Evolutionary conservation across 2,797 vertebrate species (phyloP), one percentile per base, ranked within the genome.

Genomic region (Mormyrops attenuatus): DNA sequence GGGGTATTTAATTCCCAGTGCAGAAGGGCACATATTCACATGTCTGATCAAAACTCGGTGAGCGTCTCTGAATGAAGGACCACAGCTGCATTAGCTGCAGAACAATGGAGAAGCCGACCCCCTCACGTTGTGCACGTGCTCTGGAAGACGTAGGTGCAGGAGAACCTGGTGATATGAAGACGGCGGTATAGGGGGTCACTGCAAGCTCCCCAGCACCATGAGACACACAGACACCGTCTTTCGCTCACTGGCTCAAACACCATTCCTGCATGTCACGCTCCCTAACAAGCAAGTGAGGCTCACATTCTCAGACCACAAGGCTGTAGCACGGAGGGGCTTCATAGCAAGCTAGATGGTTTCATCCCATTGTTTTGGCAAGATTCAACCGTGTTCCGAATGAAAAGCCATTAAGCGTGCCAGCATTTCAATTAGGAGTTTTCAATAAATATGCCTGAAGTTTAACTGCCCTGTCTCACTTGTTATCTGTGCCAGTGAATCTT

Each of bases 361-460:
- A 69, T 15, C 30, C 66, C 13, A 0, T 73, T 11, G 82, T 52
- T 49, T 8, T 30, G 49, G 49, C 82, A 47, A 49, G 41, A 85
- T 85, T 85, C 80, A 50, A 44, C 41, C 8, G 3, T 22, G 80
- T 50, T 50, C 66, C n/a, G 17, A 49, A 85, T 22, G 82, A 22
- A 87, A 57, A 30, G 22, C 30, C 30, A 53, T 57, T 38, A 87
- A 57, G 30, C 7, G 50, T 8, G 85, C 49, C 30, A 55, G 1
- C 17, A 15, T 57, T 52, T 87, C 50, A 52, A 87, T 87, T 52
- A 87, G 85, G 85, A 52, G 66, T 73, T 73, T 73, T 73, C 66
- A 73, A 73, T 73, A 73, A 73, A 73, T 38, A 38, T 38, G 84
- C 30, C 50, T 22, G 26, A 86, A 53, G 30, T 30, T 52, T n/a